Conservation (phyloP, 2,888 invertebrate genomes). For the Troides oblongomaculatus region DNA sequence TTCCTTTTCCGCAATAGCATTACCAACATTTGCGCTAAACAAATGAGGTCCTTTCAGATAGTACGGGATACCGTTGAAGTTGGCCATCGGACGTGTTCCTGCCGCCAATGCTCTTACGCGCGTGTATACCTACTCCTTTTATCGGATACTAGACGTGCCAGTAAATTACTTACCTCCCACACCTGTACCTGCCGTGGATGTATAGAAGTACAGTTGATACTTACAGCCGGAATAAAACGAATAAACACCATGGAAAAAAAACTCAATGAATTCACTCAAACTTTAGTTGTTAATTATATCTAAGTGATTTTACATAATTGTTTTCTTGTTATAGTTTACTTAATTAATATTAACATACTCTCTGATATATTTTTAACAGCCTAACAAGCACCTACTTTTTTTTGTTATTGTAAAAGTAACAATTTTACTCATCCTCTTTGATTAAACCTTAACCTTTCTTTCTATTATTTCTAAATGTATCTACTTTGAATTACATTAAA, state of each 20-base stretch:
- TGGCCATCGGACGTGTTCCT: constrained; percentile 12
- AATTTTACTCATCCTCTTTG: too few species aligned
- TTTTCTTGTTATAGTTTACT: too few species aligned
- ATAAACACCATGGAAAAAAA: neutral
- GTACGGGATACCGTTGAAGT: constrained; percentile 21
- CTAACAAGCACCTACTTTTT: too few species aligned
- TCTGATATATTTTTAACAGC: too few species aligned
- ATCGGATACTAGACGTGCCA: constrained; percentile 23
- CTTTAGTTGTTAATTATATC: too few species aligned
- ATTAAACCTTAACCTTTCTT: too few species aligned
- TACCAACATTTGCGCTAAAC: constrained; percentile 4
- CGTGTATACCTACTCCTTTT: constrained; percentile 25
- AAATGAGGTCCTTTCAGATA: constrained; percentile 10
- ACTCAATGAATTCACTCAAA: neutral
- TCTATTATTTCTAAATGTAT: too few species aligned
- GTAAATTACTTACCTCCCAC: constrained; percentile 19
- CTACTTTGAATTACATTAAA: too few species aligned
- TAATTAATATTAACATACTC: too few species aligned
- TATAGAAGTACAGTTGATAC: constrained; percentile 13
- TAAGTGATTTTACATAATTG: too few species aligned
- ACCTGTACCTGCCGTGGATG: constrained; percentile 6
- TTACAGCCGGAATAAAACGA: constrained; percentile 6
- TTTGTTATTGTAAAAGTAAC: too few species aligned
- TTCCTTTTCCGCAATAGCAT: constrained; percentile 1
- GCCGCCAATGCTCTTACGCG: constrained; percentile 4